Conservation (phyloP, 2,113 vertebrate species). For the Psilopsiagon aymara region DNA sequence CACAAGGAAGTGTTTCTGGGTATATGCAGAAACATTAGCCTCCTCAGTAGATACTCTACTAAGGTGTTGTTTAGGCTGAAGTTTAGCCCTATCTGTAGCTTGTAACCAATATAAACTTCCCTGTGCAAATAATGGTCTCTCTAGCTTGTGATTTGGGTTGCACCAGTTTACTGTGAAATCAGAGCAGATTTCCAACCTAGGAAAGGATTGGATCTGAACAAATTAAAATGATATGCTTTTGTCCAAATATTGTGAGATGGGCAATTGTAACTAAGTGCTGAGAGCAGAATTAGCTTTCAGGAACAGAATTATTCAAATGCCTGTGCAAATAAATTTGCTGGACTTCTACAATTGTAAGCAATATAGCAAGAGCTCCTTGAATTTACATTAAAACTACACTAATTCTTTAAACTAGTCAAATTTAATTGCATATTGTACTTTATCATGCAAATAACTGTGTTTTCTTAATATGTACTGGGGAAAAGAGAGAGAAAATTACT, state of each 20-base stretch:
- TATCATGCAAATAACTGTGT: slow-evolving; percentile 31
- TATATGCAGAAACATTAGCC: neutral
- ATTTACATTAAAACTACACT: slow-evolving; percentile 18
- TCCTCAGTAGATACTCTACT: neutral
- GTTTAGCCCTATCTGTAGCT: neutral
- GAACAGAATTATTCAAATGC: slow-evolving; percentile 1
- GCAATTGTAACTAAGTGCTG: neutral
- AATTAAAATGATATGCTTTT: neutral
- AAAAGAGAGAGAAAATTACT: neutral
- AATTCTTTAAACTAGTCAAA: slow-evolving; percentile 53
- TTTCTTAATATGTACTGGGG: slow-evolving; percentile 11
- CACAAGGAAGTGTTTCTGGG: neutral
- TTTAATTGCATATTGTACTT: slow-evolving; percentile 37
- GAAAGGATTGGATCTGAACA: neutral
- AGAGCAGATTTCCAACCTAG: neutral
- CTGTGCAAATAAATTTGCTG: slow-evolving; percentile 12
- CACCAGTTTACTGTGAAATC: neutral
- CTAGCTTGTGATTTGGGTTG: neutral
- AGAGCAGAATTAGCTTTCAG: neutral
- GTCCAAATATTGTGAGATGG: neutral
- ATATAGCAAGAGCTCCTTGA: neutral
- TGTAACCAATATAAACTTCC: neutral
- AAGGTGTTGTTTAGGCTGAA: neutral
- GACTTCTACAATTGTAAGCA: neutral
- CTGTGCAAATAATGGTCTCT: neutral